A percentile compares a stretch with the other conserved stretches of the same genome.
These are phyloP conservation scores for Crocidura indochinensis DNA, from an alignment of 2,797 vertebrate species.

Conservation along the genomic window DNA sequence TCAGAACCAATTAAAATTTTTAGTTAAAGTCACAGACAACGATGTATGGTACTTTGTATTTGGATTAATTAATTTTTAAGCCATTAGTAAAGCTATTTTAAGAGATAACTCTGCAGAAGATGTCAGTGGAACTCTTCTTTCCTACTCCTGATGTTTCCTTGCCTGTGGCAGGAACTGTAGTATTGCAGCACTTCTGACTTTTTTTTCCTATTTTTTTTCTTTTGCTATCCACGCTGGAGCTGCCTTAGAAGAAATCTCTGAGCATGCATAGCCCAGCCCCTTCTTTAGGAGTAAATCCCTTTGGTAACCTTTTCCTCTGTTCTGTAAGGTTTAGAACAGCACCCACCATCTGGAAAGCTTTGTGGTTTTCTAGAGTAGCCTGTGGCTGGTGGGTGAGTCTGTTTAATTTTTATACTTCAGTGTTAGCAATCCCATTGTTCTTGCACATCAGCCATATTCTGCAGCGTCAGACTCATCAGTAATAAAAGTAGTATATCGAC, in stretches of 20 bases:
- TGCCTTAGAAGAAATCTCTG: slow-evolving; percentile 36
- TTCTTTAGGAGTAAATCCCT: slow-evolving; percentile 35
- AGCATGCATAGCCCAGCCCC: neutral
- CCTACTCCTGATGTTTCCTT: slow-evolving; percentile 56
- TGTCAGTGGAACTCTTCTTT: slow-evolving; percentile 59
- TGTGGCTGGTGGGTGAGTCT: slow-evolving; percentile 63
- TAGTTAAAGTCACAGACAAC: neutral
- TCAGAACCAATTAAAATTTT: slow-evolving; percentile 19
- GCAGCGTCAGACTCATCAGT: neutral
- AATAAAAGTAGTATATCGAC: neutral
- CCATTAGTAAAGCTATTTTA: neutral
- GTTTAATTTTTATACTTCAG: slow-evolving; percentile 51
- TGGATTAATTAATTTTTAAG: slow-evolving; percentile 7
- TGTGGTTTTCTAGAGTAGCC: slow-evolving; percentile 40
- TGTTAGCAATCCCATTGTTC: slow-evolving; percentile 4
- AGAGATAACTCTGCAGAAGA: neutral
- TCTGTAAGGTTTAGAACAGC: slow-evolving; percentile 46
- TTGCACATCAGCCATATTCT: slow-evolving; percentile 5
- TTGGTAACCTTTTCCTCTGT: neutral
- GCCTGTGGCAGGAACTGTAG: slow-evolving; percentile 41
- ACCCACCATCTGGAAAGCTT: neutral
- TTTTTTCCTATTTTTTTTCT: too few relatives aligned
- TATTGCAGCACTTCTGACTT: slow-evolving; percentile 17
- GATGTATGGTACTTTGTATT: neutral
- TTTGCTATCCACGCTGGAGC: slow-evolving; percentile 2